These are phyloP conservation scores for Luscinia luscinia DNA, from an alignment of 2,797 vertebrate genomes.

Conservation along the genomic window DNA sequence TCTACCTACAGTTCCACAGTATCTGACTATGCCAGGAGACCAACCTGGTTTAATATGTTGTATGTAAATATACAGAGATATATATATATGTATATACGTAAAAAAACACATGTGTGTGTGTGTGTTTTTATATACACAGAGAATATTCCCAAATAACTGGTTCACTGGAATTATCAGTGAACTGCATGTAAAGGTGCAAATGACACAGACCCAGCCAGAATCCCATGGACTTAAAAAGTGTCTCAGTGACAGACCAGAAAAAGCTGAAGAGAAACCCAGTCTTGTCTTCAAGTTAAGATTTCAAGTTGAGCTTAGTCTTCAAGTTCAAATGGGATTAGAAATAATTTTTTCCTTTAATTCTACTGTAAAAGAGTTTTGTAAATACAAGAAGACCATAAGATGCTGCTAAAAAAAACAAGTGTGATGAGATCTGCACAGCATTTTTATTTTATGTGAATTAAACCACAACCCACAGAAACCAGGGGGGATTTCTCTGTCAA, in stretches of 20 bases:
- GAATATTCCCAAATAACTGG: background rate
- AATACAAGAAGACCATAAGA: background rate
- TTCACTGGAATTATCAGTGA: background rate
- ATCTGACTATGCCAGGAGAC: background rate
- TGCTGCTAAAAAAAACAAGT: background rate
- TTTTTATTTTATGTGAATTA: background rate
- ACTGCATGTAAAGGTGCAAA: background rate
- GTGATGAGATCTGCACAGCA: background rate
- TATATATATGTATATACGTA: rapidly evolving
- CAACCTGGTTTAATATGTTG: too few species aligned
- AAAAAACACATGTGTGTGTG: too few species aligned
- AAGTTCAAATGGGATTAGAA: background rate
- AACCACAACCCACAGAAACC: background rate
- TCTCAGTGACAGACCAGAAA: background rate
- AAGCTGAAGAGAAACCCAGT: background rate
- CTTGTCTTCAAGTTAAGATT: background rate
- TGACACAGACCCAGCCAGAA: background rate
- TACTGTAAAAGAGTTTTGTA: background rate
- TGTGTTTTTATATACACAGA: background rate
- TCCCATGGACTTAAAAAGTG: rapidly evolving
- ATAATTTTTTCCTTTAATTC: background rate
- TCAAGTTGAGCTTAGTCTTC: background rate
- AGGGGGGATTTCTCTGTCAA: background rate
- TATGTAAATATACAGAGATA: rapidly evolving
- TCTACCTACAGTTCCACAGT: background rate